A percentile compares a stretch with the other conserved stretches of the same genome.
Conservation (phyloP, 2,888 invertebrate species). For the Andrena camellia region DNA sequence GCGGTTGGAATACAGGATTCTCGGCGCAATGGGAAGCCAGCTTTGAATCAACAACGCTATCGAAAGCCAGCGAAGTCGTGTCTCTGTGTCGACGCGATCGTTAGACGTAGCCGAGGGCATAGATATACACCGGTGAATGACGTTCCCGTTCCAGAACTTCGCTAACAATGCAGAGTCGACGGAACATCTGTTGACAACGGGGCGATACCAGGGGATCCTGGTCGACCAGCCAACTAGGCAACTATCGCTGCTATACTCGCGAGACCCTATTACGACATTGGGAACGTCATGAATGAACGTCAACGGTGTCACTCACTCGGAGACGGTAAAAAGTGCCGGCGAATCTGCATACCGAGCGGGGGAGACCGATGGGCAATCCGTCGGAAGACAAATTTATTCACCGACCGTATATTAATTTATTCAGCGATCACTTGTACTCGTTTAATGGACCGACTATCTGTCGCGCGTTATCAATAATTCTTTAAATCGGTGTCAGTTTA, state of each 20-base stretch:
- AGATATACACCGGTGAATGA: constrained; percentile 11
- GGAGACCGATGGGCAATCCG: not conserved
- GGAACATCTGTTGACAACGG: constrained; percentile 49
- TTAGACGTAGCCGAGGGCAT: constrained; percentile 7
- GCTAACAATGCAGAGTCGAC: constrained; percentile 38
- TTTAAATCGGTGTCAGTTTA: not conserved
- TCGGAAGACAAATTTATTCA: constrained; percentile 16
- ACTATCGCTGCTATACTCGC: constrained; percentile 38
- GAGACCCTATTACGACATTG: constrained; percentile 45
- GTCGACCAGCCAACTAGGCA: constrained; percentile 17
- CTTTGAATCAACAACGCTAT: constrained; percentile 2
- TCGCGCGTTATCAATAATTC: no score
- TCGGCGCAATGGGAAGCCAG: not conserved
- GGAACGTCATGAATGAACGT: constrained; percentile 12
- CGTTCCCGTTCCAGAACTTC: constrained; percentile 35
- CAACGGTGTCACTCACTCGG: constrained; percentile 21
- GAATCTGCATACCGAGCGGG: not conserved
- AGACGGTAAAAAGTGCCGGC: constrained; percentile 9
- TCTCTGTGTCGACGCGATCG: not conserved
- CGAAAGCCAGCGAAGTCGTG: not conserved
- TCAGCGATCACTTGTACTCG: not conserved
- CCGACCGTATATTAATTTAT: not conserved
- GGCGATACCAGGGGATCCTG: constrained; percentile 31
- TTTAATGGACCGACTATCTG: not conserved
- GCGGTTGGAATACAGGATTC: no score